Conservation (phyloP, 2,797 vertebrate genomes). For the Enteromius mattozi region DNA sequence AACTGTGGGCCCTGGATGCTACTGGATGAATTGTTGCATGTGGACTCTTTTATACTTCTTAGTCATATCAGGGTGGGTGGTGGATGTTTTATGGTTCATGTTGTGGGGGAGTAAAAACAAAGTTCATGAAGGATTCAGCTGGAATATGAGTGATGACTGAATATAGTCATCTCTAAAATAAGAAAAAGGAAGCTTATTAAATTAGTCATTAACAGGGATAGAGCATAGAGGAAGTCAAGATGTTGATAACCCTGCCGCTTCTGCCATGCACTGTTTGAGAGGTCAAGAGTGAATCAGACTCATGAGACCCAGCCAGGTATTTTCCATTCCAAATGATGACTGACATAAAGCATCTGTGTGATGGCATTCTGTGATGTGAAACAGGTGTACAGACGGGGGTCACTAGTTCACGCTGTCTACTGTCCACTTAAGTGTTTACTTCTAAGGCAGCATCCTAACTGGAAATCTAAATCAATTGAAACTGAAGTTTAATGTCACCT, state of each 20-base stretch:
- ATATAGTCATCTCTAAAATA: neutral
- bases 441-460: slow-evolving; percentile 4
- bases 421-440: too few species aligned
- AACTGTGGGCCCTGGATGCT: neutral
- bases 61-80: neutral
- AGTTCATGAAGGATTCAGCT: slow-evolving; percentile 18
- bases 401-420: too few species aligned
- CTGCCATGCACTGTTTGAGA: neutral
- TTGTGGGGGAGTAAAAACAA: neutral
- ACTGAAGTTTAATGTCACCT: neutral
- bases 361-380: neutral
- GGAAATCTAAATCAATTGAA: neutral
- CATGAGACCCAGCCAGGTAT: neutral
- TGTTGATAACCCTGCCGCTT: neutral
- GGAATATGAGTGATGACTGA: slow-evolving; percentile 4
- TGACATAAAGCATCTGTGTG: neutral
- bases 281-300: slow-evolving; percentile 14
- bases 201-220: neutral
- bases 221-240: neutral
- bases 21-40: neutral
- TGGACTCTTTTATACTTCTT: neutral
- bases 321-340: slow-evolving; percentile 21
- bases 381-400: neutral
- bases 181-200: neutral
- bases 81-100: slow-evolving; percentile 4